Evolutionary conservation across 53 echinoderm and acorn worm species (phyloP), one percentile per base, ranked within the genome.

Genomic region (Paelopatides confundens): DNA sequence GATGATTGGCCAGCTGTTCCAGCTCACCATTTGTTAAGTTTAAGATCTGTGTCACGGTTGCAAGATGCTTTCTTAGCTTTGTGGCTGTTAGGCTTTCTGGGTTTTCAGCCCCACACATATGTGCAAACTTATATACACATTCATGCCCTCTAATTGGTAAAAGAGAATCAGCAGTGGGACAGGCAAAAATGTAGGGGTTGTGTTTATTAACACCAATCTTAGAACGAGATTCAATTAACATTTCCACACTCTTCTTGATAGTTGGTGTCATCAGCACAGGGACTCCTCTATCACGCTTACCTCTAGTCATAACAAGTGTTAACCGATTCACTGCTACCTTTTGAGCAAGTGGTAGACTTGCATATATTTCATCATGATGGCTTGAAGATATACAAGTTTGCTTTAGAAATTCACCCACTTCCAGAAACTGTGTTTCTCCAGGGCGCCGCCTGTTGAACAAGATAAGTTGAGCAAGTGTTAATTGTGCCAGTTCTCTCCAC

Each of bases 21-120:
- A 90, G 58, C 35, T 93, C 90, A 49, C 83, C 33, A 32, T 74
- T 63, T 11, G 67, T 82, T 62, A 90, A 31, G 48, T 71, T 64
- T 23, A 37, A 85, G 38, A 65, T 17, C 46, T 93, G 93, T 13
- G 90, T 87, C 53, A 85, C 12, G 36, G 90, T 88, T 9, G 87
- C 90, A 8, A 93, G 74, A 31, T 90, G 83, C 29, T 93, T 93
- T 9, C 93, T 34, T 1, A 93, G 66, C 26, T 90, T 87, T 3
- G 93, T 93, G 27, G 87, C 68, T n/a, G 70, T 69, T 1, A 90
- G 38, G 29, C 28, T 77, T n/a, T 82, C 66, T 64, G 93, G 93
- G 46, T 93, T 70, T 36, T 79, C 40, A 35, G 86, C 86, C 2
- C 58, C 39, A 70, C 71, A 86, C 21, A n/a, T 18, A 15, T 71